Base-by-base conservation (phyloP, 2,888 invertebrate species). In the Cheilosia vernalis region DNA sequence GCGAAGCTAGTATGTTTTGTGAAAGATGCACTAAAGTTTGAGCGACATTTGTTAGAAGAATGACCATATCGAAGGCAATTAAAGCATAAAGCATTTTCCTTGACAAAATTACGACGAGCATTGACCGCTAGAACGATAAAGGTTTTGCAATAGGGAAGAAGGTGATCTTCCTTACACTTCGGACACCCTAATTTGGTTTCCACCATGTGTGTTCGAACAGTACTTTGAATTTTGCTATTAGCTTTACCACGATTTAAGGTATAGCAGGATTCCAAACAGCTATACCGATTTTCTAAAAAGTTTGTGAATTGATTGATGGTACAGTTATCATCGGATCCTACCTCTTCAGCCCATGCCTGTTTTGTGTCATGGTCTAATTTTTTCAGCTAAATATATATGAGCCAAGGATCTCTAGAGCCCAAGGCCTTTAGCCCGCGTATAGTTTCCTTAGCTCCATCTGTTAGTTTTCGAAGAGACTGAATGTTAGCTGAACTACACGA, bases 331-430 rank as follows among this genome's bases (percentile, higher is more conserved):
- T 19, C 61, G 33, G 33, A 33, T 2, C 33, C 33, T 6, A 33
- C 33, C 3, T 33, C 33, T 33, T 2, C 33, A 10, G 33, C 10
- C 33, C 61, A 70, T 13, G 61, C 78, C 37, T 63, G 67, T 13
- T 77, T 70, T 13, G 78, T 70, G n/a, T 70, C 70, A 13, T 2
- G 17, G 21, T 76, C 66, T 2, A 58, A 2, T 6, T 74, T 64
- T 40, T 74, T 56, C 1, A 63, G 9, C 15, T 70, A 61, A 56
- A 78, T 56, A 44, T 24, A 49, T 15, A 70, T 55, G 2, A 78
- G 53, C 69, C 77, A 77, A 0, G 77, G 61, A 66, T 77, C 69
- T 24, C 67, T 47, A 9, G 19, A 67, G 13, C 58, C 30, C 19
- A 67, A 17, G 4, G 76, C 67, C 7, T 69, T 51, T 40, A 77